phyloP scores from a whole-genome alignment of 2,888 invertebrate species.

The Meghimatium bilineatum region DNA sequence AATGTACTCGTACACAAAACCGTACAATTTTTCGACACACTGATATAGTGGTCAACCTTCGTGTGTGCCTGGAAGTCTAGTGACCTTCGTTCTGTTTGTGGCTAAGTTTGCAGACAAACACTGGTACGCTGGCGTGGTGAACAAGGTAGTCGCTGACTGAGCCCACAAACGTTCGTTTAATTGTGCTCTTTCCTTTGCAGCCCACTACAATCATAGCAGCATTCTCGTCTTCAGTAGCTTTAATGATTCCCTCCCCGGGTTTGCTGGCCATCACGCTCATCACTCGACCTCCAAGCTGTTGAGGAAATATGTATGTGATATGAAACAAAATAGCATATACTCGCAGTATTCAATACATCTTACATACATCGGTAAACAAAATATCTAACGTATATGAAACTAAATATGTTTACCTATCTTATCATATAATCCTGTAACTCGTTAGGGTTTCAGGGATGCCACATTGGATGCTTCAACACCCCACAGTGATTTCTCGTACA shows the following conservation, averaged over 20 bases:
- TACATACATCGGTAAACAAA: no score
- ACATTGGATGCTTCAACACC: no score
- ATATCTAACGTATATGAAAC: no score
- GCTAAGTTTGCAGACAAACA: conserved; percentile 47
- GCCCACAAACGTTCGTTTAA: conserved; percentile 48
- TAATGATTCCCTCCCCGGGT: conserved; percentile 50
- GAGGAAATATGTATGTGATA: not conserved
- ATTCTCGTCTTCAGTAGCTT: conserved; percentile 48
- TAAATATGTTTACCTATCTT: no score
- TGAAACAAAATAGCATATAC: no score
- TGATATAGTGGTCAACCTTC: not conserved
- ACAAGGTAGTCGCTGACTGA: conserved; percentile 52
- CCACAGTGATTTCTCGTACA: no score
- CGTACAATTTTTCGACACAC: not conserved
- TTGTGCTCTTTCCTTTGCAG: conserved; percentile 41
- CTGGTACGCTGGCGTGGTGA: conserved; percentile 51
- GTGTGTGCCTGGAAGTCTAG: not conserved
- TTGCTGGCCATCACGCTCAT: conserved; percentile 50
- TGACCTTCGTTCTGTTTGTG: not conserved
- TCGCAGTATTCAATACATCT: no score
- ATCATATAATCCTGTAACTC: no score
- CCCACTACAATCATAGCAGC: conserved; percentile 47
- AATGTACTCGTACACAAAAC: not conserved
- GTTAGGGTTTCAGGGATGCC: no score
- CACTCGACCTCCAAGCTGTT: conserved; percentile 47